Evolutionary conservation across 2,888 invertebrate species (phyloP), one percentile per base, ranked within the genome.

Genomic region (Epinotia brunnichana): DNA sequence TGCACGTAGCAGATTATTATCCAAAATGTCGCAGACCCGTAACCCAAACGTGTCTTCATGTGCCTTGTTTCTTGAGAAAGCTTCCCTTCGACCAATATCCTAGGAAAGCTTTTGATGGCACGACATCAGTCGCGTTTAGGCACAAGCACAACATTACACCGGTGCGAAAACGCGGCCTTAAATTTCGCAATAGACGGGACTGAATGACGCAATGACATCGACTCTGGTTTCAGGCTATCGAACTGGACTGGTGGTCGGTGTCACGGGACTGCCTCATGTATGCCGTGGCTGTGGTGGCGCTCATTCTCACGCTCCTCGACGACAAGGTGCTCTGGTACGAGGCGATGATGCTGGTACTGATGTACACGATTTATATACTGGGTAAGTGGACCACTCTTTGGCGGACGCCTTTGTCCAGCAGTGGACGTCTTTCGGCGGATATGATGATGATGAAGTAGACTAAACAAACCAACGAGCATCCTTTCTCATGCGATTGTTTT

Each of bases 211-310:
- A 35, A 48, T 48, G 7, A n/a, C 48, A 5, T 7, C 63, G 48
- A 19, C 3, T 70, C 80, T 81, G 24, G 56, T 51, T 39, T 10
- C 82, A 96, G 96, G 94, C 94, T 29, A 90, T 96, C 76, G 93
- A 95, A 63, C 86, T 96, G 79, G 95, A 96, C 85, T 96, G 96
- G 96, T 97, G 96, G 96, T 95, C 97, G 1, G 94, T 97, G 66
- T 95, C 95, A 10, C 92, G 97, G 70, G 97, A 97, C 85, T 95
- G 96, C 81, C 80, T 95, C 75, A 95, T 96, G 90, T 97, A 97
- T 82, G 95, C 95, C 1, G 84, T 96, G 48, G 95, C 96, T 2
- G 96, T 97, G 35, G 87, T 96, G 35, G 93, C 95, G 3, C 93
- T 97, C 21, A 96, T 97, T 76, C 84, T 95, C 64, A 95, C 95